Evolutionary conservation across 1,140 invertebrate genomes (phyloP).

Genomic region (Saxidomus purpurata): DNA sequence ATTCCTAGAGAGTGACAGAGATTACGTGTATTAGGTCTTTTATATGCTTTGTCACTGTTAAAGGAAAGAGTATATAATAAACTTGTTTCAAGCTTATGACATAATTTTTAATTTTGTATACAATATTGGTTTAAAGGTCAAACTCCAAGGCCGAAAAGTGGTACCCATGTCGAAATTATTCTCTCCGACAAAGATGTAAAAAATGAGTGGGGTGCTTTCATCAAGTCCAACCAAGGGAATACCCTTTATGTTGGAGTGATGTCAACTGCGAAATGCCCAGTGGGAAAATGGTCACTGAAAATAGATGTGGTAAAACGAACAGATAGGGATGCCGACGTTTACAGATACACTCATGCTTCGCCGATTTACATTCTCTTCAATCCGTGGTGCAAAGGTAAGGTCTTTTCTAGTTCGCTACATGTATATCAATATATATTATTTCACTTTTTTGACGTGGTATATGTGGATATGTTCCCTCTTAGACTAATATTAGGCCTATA

Average conservation of each 20-base stretch:
- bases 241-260: conserved; percentile 30
- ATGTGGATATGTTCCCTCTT: too few species aligned
- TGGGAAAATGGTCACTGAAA: conserved; percentile 95
- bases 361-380: conserved; percentile 94
- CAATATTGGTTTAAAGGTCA: too few species aligned
- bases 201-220: conserved; percentile 42
- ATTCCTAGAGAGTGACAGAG: too few species aligned
- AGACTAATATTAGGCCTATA: too few species aligned
- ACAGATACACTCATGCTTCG: conserved; percentile 90
- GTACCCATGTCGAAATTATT: conserved; percentile 48
- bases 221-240: conserved; percentile 14
- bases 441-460: too few species aligned
- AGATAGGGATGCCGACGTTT: conserved; percentile 81
- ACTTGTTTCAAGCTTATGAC: too few species aligned
- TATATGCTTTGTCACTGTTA: too few species aligned
- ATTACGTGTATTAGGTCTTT: too few species aligned
- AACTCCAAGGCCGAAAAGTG: neutral
- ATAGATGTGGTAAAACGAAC: conserved; percentile 92
- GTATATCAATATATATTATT: too few species aligned
- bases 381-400: conserved; percentile 93
- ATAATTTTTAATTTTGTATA: too few species aligned
- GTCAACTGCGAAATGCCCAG: conserved; percentile 90
- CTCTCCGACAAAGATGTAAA: conserved; percentile 30
- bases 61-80: too few species aligned
- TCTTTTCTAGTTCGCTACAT: too few species aligned